These are phyloP conservation scores for Erythrocercus mccallii DNA, from an alignment of 2,113 vertebrate species.

Conservation along the genomic window DNA sequence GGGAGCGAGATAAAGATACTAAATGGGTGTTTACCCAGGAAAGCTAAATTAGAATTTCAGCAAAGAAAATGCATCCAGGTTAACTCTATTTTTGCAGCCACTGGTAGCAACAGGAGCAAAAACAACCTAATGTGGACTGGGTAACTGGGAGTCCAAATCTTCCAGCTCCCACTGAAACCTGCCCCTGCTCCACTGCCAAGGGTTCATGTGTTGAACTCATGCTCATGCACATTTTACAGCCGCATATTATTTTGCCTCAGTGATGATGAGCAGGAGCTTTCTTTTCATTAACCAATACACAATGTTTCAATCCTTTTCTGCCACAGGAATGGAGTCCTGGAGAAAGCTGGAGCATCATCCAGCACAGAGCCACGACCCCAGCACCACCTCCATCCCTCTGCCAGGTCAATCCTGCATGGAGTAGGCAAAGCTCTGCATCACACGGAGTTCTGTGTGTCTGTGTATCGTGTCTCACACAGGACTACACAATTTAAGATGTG, in stretches of 20 bases:
- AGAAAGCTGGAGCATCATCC: background rate
- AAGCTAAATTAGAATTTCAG: background rate
- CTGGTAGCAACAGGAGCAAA: background rate
- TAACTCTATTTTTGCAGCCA: background rate
- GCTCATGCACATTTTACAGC: background rate
- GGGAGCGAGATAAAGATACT: background rate
- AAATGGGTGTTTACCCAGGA: background rate
- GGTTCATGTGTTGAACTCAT: accelerated
- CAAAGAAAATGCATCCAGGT: accelerated
- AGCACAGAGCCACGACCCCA: accelerated
- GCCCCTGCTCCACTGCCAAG: accelerated
- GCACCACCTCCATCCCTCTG: background rate
- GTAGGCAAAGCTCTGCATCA: background rate
- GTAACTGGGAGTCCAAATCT: background rate
- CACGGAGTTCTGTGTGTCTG: background rate
- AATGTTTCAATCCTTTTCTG: accelerated
- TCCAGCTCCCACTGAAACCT: background rate
- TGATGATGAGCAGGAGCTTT: background rate
- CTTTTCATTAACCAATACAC: background rate
- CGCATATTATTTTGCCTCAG: background rate
- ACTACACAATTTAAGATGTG: background rate
- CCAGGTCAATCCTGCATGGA: background rate
- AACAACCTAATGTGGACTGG: background rate
- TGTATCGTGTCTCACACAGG: background rate
- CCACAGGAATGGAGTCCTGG: accelerated